Conservation (phyloP, 2,888 invertebrate species). For the Cyaniris semiargus region DNA sequence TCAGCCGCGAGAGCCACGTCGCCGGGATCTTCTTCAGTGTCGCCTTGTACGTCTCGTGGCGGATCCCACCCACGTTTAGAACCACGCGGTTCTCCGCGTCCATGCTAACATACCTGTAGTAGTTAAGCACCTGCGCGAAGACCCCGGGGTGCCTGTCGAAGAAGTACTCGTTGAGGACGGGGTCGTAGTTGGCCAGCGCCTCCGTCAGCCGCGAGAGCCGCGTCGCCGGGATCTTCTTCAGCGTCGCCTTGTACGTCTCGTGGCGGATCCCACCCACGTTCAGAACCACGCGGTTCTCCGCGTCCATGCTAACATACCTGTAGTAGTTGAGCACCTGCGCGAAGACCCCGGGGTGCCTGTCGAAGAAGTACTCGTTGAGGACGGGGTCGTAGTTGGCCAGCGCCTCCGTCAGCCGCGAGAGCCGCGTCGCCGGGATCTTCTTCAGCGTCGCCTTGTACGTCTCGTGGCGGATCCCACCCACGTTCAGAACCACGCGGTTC, state of each 20-base stretch:
- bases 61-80: no score
- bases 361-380: constrained; percentile 99
- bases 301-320: no score
- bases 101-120: no score
- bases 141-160: constrained; percentile 98
- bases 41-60: no score
- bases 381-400: constrained; percentile 99
- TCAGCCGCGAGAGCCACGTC: no score
- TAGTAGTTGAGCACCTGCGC: constrained; percentile 99
- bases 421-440: constrained; percentile 97
- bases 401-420: constrained; percentile 96
- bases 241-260: constrained; percentile 96
- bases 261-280: constrained; percentile 99
- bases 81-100: no score
- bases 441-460: constrained; percentile 97
- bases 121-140: constrained; percentile 98
- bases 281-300: constrained; percentile 98
- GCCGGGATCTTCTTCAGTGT: no score
- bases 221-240: constrained; percentile 98
- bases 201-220: constrained; percentile 96
- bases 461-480: constrained; percentile 98
- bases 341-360: constrained; percentile 97
- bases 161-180: constrained; percentile 99
- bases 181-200: constrained; percentile 99
- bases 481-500: constrained; percentile 99